Conservation (phyloP, 1,140 invertebrate genomes). For the Scaptomyza hsui region DNA sequence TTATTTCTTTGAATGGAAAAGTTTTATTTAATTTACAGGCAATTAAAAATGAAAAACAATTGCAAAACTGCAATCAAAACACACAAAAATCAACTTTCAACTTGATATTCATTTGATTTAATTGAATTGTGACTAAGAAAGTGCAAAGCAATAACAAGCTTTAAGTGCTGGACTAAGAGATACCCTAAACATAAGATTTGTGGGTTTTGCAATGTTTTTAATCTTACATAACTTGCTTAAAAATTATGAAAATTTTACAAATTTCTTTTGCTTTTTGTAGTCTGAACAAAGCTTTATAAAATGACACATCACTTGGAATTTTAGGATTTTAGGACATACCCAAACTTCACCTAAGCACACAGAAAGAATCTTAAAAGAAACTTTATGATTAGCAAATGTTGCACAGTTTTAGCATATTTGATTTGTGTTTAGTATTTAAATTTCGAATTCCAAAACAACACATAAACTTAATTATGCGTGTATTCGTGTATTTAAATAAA, state of each 20-base stretch:
- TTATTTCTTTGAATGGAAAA: background rate
- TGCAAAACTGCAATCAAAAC: conserved; percentile 52
- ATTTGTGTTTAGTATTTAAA: conserved; percentile 46
- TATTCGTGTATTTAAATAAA: conserved; percentile 48
- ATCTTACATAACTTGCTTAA: no score
- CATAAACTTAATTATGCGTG: conserved; percentile 33
- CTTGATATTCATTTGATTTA: conserved; percentile 56
- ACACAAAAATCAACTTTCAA: conserved; percentile 52
- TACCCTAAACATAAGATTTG: background rate
- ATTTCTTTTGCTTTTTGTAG: no score
- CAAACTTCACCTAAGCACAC: no score
- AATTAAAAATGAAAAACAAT: conserved; percentile 48
- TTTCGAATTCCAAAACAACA: conserved; percentile 29
- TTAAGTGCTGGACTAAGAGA: background rate
- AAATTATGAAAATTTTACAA: no score
- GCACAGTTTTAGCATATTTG: conserved; percentile 60
- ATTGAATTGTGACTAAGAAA: conserved; percentile 40
- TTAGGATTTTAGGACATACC: no score
- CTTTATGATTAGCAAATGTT: conserved; percentile 44
- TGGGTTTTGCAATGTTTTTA: no score
- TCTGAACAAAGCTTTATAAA: no score
- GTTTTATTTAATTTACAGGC: conserved; percentile 44
- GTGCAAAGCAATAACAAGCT: conserved; percentile 14
- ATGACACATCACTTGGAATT: no score
- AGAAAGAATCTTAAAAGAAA: background rate